phyloP scores from a whole-genome alignment of 1,140 invertebrate genomes.

The Micrasema minimum region DNA sequence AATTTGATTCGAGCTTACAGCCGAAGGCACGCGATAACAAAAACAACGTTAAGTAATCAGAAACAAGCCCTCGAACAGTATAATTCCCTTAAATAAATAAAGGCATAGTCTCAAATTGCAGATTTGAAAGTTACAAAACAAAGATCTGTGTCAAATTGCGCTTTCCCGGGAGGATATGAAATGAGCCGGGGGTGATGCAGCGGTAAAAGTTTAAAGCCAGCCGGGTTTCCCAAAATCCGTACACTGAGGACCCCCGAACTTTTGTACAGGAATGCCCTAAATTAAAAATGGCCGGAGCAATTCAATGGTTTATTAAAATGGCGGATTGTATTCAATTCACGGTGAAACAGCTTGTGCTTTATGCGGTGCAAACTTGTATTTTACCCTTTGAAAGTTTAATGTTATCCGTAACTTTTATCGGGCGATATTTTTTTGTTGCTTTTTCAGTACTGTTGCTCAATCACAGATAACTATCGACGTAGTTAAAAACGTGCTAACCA shows the following conservation, averaged over 20 bases:
- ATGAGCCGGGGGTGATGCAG: background rate
- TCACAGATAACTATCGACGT: too few relatives aligned
- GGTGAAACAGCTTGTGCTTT: constrained; percentile 8
- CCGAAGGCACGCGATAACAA: too few relatives aligned
- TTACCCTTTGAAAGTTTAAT: constrained; percentile 15
- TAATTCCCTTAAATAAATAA: too few relatives aligned
- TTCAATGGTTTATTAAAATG: constrained; percentile 13
- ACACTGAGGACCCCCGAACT: background rate
- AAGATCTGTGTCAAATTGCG: background rate
- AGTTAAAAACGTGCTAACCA: too few relatives aligned
- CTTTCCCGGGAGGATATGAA: background rate
- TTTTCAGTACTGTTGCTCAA: background rate
- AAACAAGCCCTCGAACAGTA: too few relatives aligned
- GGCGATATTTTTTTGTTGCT: background rate
- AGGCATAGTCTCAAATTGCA: too few relatives aligned
- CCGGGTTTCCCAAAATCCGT: background rate
- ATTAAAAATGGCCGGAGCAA: background rate
- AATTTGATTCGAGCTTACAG: too few relatives aligned
- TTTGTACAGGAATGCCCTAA: background rate
- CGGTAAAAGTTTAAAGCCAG: background rate
- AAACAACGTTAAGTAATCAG: too few relatives aligned
- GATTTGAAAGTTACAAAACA: background rate
- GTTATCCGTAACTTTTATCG: background rate
- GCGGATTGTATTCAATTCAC: constrained; percentile 18
- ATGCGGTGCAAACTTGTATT: constrained; percentile 11